phyloP scores from a whole-genome alignment of 2,888 invertebrate genomes.

The Gymnocheta viridis region DNA sequence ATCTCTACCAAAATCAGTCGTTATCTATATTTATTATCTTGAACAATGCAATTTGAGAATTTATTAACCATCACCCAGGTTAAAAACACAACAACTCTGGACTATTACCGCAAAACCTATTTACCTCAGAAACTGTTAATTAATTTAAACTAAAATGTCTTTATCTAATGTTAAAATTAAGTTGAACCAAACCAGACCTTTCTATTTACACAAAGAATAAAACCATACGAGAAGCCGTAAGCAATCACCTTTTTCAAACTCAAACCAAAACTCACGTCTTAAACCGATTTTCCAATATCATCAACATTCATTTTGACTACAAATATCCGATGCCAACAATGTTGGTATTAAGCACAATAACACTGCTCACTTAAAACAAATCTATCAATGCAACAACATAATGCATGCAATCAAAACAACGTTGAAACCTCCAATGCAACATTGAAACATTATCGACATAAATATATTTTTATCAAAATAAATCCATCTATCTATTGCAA shows the following conservation, averaged over 20 bases:
- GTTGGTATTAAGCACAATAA: conserved; percentile 28
- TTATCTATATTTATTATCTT: too few species aligned
- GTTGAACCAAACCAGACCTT: not conserved
- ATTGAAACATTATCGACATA: conserved; percentile 50
- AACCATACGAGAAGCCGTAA: not conserved
- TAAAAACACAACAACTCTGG: too few species aligned
- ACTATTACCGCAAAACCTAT: too few species aligned
- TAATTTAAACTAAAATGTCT: not conserved
- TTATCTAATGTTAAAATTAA: not conserved
- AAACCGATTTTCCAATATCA: conserved; percentile 41
- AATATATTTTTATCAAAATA: conserved; percentile 45
- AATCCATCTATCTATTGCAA: conserved; percentile 45
- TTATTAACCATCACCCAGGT: too few species aligned
- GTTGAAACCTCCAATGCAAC: conserved; percentile 46
- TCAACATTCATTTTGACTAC: conserved; percentile 33
- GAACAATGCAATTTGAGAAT: too few species aligned
- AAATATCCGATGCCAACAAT: conserved; percentile 29
- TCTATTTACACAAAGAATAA: not conserved
- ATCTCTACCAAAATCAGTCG: too few species aligned
- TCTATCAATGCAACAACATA: conserved; percentile 48
- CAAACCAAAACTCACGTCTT: conserved; percentile 43
- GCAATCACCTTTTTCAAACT: conserved; percentile 26
- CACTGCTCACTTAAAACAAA: conserved; percentile 36
- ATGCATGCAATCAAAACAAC: conserved; percentile 28
- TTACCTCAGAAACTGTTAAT: not conserved